phyloP scores from a whole-genome alignment of 2,888 invertebrate genomes.

The Laspeyria flexula region DNA sequence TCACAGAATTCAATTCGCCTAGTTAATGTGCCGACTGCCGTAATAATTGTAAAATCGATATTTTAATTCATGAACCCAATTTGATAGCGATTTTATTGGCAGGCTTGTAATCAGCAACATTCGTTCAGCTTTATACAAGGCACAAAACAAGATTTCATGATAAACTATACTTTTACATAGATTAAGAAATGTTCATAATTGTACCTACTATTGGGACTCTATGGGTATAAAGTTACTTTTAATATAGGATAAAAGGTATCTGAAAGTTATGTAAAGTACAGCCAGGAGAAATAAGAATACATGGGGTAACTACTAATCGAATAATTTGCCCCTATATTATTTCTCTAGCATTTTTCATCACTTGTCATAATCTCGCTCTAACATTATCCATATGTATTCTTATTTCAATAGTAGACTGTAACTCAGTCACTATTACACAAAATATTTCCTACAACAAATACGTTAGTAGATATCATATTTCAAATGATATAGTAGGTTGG shows the following conservation, averaged over 20 bases:
- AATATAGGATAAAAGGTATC: conserved; percentile 26
- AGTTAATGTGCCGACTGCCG: conserved; percentile 53
- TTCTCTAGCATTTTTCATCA: no score
- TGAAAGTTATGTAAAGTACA: conserved; percentile 20
- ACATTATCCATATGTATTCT: conserved; percentile 6
- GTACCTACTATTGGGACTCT: conserved; percentile 16
- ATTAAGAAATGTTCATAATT: conserved; percentile 9
- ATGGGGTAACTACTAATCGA: conserved; percentile 5
- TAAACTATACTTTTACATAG: conserved; percentile 44
- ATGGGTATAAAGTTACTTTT: conserved; percentile 22
- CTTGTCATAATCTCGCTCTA: no score
- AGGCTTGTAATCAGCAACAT: conserved; percentile 54
- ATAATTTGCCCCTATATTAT: background rate
- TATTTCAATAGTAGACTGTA: conserved; percentile 19
- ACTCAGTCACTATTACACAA: conserved; percentile 15
- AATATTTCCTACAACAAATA: conserved; percentile 29
- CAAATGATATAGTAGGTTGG: conserved; percentile 34
- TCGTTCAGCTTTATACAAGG: conserved; percentile 70
- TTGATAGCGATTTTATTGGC: conserved; percentile 38
- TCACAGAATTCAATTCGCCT: conserved; percentile 61
- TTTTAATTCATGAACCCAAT: conserved; percentile 41
- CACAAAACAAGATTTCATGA: conserved; percentile 68
- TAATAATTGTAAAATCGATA: conserved; percentile 36
- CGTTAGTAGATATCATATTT: conserved; percentile 10
- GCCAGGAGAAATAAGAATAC: conserved; percentile 19